Evolutionary conservation across 2,797 vertebrate genomes (phyloP).

Genomic region (Amblyraja radiata): DNA sequence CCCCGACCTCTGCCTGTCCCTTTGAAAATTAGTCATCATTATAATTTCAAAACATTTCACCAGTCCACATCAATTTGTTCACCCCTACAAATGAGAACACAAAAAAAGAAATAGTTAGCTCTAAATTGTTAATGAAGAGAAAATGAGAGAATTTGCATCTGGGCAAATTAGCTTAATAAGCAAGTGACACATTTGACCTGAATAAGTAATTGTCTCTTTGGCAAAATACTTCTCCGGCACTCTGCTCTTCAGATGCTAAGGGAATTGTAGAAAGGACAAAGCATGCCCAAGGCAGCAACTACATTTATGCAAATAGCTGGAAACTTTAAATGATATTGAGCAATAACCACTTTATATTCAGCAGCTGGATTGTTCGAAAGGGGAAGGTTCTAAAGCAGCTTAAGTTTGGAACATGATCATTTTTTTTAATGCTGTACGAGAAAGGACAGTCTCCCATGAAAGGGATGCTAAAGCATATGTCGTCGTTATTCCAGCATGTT

Average conservation of each 20-base stretch:
- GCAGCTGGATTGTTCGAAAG: not conserved
- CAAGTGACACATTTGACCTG: constrained; percentile 29
- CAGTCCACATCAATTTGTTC: constrained; percentile 25
- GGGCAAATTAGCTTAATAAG: constrained; percentile 33
- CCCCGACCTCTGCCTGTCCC: not conserved
- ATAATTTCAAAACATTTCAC: constrained; percentile 35
- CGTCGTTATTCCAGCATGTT: no score
- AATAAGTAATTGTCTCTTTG: constrained; percentile 34
- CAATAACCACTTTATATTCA: not conserved
- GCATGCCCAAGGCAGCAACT: not conserved
- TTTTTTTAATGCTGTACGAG: not conserved
- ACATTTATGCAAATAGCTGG: not conserved
- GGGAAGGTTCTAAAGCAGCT: not conserved
- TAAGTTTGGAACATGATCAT: not conserved
- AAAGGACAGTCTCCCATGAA: not conserved
- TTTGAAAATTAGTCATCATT: constrained; percentile 32
- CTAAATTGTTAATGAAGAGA: constrained; percentile 33
- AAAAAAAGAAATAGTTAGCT: constrained; percentile 16
- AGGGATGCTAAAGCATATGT: no score
- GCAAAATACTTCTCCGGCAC: not conserved
- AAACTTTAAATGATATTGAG: not conserved
- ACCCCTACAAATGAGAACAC: constrained; percentile 29
- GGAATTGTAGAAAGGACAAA: not conserved
- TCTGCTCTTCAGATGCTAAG: not conserved
- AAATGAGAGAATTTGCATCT: constrained; percentile 36